Conservation (phyloP, 2,888 invertebrate genomes). For the Rhimphoctona megacephalus region DNA sequence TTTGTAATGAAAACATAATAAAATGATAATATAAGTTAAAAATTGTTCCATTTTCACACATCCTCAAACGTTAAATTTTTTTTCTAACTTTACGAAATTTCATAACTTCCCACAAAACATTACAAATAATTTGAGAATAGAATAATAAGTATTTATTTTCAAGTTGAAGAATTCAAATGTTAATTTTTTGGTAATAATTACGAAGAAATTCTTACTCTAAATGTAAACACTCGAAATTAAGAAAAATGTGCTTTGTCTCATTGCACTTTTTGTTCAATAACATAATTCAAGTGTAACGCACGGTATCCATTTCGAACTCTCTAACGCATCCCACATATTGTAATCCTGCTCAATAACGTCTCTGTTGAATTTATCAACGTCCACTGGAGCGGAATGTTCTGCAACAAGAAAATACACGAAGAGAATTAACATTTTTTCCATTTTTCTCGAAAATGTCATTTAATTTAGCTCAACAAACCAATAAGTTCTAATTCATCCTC, state of each 20-base stretch:
- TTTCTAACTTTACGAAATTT: not conserved
- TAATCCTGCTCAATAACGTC: conserved; percentile 91
- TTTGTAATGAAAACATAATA: conserved; percentile 45
- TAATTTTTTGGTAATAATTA: not conserved
- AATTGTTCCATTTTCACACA: not conserved
- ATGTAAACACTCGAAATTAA: not conserved
- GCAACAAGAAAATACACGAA: conserved; percentile 74
- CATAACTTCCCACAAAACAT: not conserved
- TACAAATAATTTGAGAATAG: not conserved
- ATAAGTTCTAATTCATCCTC: conserved; percentile 91
- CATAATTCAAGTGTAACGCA: conserved; percentile 90
- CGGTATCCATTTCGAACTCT: conserved; percentile 94
- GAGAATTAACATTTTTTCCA: conserved; percentile 10
- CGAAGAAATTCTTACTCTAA: not conserved
- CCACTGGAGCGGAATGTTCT: conserved; percentile 91
- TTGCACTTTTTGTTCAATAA: conserved; percentile 77
- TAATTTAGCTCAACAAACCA: conserved; percentile 85
- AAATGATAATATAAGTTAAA: conserved; percentile 12
- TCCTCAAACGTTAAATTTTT: not conserved
- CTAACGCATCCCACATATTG: conserved; percentile 92
- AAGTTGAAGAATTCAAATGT: not conserved
- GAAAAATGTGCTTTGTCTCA: not conserved
- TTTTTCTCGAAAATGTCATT: not conserved
- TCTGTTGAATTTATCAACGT: conserved; percentile 91
- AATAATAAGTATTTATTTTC: not conserved